Evolutionary conservation across 1,140 invertebrate genomes (phyloP), one percentile per base, ranked within the genome.

Genomic region (Uloborus diversus): DNA sequence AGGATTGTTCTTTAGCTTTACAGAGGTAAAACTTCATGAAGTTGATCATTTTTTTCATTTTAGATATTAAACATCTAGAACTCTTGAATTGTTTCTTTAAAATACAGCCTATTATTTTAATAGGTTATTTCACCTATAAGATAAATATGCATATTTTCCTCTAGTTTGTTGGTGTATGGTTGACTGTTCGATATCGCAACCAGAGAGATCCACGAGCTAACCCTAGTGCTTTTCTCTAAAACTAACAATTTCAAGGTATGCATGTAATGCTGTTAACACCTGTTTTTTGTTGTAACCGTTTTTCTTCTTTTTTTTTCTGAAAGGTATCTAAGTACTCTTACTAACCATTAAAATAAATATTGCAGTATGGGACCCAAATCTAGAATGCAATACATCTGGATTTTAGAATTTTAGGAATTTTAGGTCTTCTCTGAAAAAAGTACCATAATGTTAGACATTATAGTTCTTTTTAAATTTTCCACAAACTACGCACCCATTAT

Each of bases 131-230:
- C 14, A 32, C 17, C 1, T 27, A 27, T 53, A 30, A 51, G 30
- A 20, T 30, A 30, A 14, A 14, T 30, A 59, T 80, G 17, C 13
- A 4, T 62, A 25, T 11, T 23, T 57, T 66, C 81, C 87, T 91
- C 91, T 83, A 98, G 96, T 96, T 98, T 90, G 90, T 97, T 88
- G 96, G 96, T 89, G 94, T 98, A 82, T 97, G 95, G 94, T 91
- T 98, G 90, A 97, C 96, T 82, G 92, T 97, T 84, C 92, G 95
- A 81, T 98, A 95, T 91, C 93, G 96, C 88, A 98, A 98, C 90
- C 95, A 97, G 90, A 97, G 97, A 92, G 95, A 98, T 89, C 95
- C 96, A 28, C 89, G 94, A 84, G 94, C 93, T 90, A 96, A 97
- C 89, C 94, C 96, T 84, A 96, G 94, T 90, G 95, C 95, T 90